These are phyloP conservation scores for Halesus radiatus DNA, from an alignment of 1,140 invertebrate genomes.

Conservation along the genomic window DNA sequence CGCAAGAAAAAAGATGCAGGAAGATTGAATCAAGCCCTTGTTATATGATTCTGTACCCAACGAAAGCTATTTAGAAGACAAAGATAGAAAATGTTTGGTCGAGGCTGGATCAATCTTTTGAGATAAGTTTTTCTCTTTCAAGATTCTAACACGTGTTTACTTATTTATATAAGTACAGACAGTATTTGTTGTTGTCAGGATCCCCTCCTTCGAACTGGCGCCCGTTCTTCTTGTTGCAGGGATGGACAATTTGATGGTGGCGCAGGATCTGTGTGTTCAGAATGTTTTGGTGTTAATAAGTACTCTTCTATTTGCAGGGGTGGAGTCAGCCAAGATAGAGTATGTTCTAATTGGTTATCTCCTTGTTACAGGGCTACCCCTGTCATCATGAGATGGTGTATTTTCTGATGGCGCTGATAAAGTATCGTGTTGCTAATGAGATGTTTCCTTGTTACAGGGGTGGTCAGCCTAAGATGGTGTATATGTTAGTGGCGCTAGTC, in stretches of 20 bases:
- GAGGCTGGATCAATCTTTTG: too few relatives aligned
- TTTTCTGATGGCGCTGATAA: conserved; percentile 79
- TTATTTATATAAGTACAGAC: too few relatives aligned
- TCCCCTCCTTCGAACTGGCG: not conserved
- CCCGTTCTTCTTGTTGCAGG: conserved; percentile 68
- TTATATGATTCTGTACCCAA: too few relatives aligned
- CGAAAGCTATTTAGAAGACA: too few relatives aligned
- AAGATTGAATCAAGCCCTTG: too few relatives aligned
- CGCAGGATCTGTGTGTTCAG: conserved; percentile 75
- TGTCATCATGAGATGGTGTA: conserved; percentile 85
- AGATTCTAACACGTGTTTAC: too few relatives aligned
- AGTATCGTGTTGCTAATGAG: conserved; percentile 65
- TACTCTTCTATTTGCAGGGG: conserved; percentile 71
- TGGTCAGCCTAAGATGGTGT: conserved; percentile 85
- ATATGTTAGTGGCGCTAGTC: not conserved
- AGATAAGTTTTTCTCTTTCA: too few relatives aligned
- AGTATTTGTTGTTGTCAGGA: too few relatives aligned
- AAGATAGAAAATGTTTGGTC: too few relatives aligned
- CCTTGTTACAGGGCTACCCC: conserved; percentile 78
- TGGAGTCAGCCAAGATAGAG: conserved; percentile 76
- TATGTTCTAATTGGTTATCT: not conserved
- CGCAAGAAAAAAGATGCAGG: too few relatives aligned
- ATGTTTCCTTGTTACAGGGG: conserved; percentile 72
- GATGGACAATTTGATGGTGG: conserved; percentile 81
- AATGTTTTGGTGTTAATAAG: conserved; percentile 36